phyloP scores from a whole-genome alignment of 1,140 invertebrate species.

The Rhizoglyphus robini region DNA sequence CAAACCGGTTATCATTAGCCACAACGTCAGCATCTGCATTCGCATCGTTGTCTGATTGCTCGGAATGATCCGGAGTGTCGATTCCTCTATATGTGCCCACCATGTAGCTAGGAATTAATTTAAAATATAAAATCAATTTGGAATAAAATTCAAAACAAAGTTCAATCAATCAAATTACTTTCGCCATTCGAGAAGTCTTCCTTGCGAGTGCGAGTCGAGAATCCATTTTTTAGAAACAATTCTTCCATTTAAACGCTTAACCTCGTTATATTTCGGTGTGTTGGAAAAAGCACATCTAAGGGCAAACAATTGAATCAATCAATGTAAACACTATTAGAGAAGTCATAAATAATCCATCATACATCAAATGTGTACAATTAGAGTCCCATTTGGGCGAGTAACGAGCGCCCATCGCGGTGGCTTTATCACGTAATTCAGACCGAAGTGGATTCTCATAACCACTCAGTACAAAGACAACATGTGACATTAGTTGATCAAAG shows the following conservation, averaged over 20 bases:
- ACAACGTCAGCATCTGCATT: constrained; percentile 24
- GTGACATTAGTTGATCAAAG: constrained; percentile 45
- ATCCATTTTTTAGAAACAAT: constrained; percentile 65
- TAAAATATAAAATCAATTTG: constrained; percentile 9
- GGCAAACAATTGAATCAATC: neutral
- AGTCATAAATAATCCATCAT: constrained; percentile 30
- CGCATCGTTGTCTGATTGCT: constrained; percentile 2
- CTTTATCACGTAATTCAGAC: constrained; percentile 48
- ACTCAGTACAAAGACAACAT: constrained; percentile 62
- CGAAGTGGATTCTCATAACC: constrained; percentile 71
- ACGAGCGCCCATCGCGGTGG: constrained; percentile 59
- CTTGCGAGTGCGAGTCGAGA: constrained; percentile 46
- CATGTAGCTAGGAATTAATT: constrained; percentile 3
- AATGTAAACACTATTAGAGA: constrained; percentile 6
- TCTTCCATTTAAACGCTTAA: constrained; percentile 46
- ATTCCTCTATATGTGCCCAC: neutral
- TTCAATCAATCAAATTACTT: neutral
- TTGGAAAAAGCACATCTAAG: constrained; percentile 71
- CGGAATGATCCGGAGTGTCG: constrained; percentile 2
- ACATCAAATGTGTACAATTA: constrained; percentile 67
- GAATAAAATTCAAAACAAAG: neutral
- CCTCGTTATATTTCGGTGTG: constrained; percentile 69
- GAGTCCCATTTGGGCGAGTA: constrained; percentile 59
- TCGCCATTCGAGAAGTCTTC: constrained; percentile 55
- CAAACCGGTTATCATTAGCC: constrained; percentile 24